Evolutionary conservation across 2,888 invertebrate genomes (phyloP), one percentile per base, ranked within the genome.

Genomic region (Torymus auratus): DNA sequence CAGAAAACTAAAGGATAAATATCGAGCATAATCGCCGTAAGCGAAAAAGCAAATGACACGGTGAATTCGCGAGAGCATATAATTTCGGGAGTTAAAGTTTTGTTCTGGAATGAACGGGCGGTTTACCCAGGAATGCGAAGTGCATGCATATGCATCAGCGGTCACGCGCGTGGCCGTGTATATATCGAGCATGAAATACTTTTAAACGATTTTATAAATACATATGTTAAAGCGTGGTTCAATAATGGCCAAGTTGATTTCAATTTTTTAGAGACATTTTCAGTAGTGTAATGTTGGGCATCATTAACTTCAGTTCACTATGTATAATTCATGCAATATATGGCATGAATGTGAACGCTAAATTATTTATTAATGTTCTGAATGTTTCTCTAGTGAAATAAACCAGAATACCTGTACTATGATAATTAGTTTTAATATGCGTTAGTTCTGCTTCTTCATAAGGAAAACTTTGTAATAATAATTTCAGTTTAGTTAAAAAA

Each of bases 61-160:
- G 56, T 58, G 50, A 75, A 56, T 23, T 58, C 14, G 80, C 62
- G 61, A 28, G 55, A 55, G 62, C 61, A 55, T 62, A 72, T 62
- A 55, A 62, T 72, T 72, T 64, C 17, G 52, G 10, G 62, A 55
- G 62, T 72, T 72, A 64, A 72, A 72, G 53, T 72, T 72, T 72
- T 62, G 72, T 72, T 55, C 53, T 62, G 72, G 78, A 83, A 83
- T 83, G 83, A 84, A 84, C 82, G 84, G 55, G 67, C 72, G 67
- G 78, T 68, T 79, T 61, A 68, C 61, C 78, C 78, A 55, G 78
- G 76, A 76, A 76, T 76, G 55, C 41, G 15, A 82, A 55, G 28
- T 72, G 20, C 72, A 55, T 72, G 72, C 55, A 72, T 55, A 72
- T 72, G 72, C 62, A 64, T 64, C 72, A 64, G 72, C 52, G 62